Base-by-base conservation (phyloP, 2,797 vertebrate species). In the Thamnophis elegans region DNA sequence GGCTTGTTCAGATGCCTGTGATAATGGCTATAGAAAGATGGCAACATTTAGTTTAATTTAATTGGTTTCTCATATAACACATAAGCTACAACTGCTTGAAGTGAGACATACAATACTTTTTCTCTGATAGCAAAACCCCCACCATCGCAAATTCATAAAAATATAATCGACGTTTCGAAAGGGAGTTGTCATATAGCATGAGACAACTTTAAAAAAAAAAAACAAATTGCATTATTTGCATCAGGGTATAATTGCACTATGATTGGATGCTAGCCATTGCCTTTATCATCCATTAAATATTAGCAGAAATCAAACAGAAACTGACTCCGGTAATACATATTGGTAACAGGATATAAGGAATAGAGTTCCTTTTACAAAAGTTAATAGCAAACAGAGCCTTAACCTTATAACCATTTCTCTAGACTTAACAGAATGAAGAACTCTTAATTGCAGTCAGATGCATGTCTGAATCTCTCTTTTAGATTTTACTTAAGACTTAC, bases 401-500 rank as follows among this genome's bases (percentile, higher is more conserved):
- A 32, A 28, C 59, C 85, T 92, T 18, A 47, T 53, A 60, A 92
- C 6, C 51, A 88, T 88, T 51, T 62, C 32, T 42, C 68, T 88
- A 88, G 7, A 73, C 4, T 47, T 25, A 94, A 18, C 91, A 89
- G 3, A 53, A 0, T 58, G 89, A 93, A 20, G 86, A 78, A 91
- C 53, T 53, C 36, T 12, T 12, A 4, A 1, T 88, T 12, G 12
- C 12, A 32, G 55, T 73, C 56, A 90, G 89, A 85, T 54, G 20
- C 2, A 78, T 85, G 55, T 90, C 51, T 88, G 28, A 91, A 85
- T 22, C 8, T 68, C 60, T 32, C 47, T 58, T 55, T 89, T 28
- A 32, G 14, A 18, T 85, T 59, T 86, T 42, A 32, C 47, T 88
- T 90, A 0, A 92, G 94, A 97, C 98, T 97, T 94, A 99, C 99